Evolutionary conservation across 2,797 vertebrate species (phyloP), one percentile per base, ranked within the genome.

Genomic region (Garrulus glandarius): DNA sequence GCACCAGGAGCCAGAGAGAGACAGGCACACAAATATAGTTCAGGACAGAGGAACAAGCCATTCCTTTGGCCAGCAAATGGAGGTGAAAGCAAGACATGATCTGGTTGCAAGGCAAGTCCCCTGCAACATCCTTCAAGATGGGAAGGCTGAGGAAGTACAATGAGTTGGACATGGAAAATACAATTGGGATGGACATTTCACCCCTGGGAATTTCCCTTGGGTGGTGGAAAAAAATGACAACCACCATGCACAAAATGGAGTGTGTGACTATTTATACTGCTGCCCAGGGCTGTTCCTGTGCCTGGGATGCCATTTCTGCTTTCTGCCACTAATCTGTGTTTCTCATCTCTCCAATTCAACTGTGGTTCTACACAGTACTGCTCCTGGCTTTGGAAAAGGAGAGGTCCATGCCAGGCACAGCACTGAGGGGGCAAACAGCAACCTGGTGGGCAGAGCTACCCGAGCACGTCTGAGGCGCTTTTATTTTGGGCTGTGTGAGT

Each of bases 281-380:
- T 3, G 47, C 87, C 89, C 84, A 89, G 57, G 93, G 92, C 89
- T 75, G 82, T 85, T 91, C 76, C 91, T 95, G 65, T 87, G 93
- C 64, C 84, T 83, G 50, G 74, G 69, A 87, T 89, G 70, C 75
- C 60, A 50, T 82, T 91, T 92, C 60, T 92, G 49, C 64, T 79
- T 89, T 82, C 88, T 75, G 67, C 59, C 2, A 6, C 77, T 82
- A 29, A 46, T 79, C 59, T 49, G 26, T 71, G 50, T 56, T 82
- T 80, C 76, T 79, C 75, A 87, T 87, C 61, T 86, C 49, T 86
- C 57, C 50, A 11, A 37, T 84, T 87, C 68, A 56, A 1, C 47
- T 34, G 49, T 36, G 65, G 67, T 75, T 83, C 9, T 6, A 60
- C 60, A 77, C 41, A 53, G 29, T n/a, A 43, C 52, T 64, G 52